phyloP scores from a whole-genome alignment of 2,888 invertebrate genomes.

The Caradrina kadenii region DNA sequence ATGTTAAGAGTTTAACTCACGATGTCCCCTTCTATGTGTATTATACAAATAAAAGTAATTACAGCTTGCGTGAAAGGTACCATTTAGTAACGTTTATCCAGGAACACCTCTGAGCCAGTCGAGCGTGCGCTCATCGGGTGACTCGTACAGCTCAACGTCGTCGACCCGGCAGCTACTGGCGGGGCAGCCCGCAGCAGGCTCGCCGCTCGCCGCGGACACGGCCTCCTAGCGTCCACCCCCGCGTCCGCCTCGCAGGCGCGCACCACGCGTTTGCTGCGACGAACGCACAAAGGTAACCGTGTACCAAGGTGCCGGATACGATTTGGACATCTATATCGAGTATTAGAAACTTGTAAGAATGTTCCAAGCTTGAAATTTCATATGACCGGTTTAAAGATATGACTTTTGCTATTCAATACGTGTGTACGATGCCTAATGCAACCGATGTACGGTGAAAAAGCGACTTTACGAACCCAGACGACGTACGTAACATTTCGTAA shows the following conservation, averaged over 20 bases:
- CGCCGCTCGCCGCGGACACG: constrained; percentile 68
- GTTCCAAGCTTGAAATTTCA: constrained; percentile 1
- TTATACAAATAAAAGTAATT: too few species aligned
- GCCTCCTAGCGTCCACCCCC: constrained; percentile 71
- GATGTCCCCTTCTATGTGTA: too few species aligned
- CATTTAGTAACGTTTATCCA: constrained; percentile 58
- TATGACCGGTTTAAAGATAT: background rate
- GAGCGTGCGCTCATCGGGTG: constrained; percentile 94
- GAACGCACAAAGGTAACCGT: too few species aligned
- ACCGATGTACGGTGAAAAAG: constrained; percentile 17
- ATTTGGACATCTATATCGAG: too few species aligned
- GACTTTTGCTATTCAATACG: background rate
- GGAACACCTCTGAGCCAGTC: constrained; percentile 93
- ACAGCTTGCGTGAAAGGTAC: background rate
- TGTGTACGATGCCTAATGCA: constrained; percentile 13
- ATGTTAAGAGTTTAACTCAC: too few species aligned
- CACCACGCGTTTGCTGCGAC: too few species aligned
- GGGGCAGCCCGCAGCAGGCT: constrained; percentile 47
- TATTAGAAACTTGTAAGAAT: background rate
- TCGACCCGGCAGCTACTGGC: constrained; percentile 93
- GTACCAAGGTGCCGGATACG: too few species aligned
- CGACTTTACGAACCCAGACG: constrained; percentile 5
- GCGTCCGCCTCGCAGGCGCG: too few species aligned
- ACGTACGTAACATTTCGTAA: constrained; percentile 34
- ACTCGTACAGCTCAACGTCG: constrained; percentile 95